Percentiles rank a stretch among this genome's conserved stretches.
Conservation (phyloP, 2,888 invertebrate genomes). For the Clostera curtula region DNA sequence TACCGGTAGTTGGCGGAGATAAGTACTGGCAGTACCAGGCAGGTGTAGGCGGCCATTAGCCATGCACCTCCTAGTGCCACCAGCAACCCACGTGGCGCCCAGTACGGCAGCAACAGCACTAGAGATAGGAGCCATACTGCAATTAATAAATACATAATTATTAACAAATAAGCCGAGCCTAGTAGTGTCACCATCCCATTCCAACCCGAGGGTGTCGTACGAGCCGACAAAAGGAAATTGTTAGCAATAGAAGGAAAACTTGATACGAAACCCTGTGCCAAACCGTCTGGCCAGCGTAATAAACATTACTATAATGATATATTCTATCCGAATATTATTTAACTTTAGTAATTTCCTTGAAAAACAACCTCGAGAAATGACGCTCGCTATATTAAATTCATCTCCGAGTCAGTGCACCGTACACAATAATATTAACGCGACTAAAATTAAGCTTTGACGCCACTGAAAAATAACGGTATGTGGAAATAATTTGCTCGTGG, state of each 20-base stretch:
- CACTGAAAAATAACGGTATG: slow-evolving; percentile 20
- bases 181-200: no score
- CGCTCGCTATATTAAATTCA: slow-evolving; percentile 6
- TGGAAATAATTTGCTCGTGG: slow-evolving; percentile 12
- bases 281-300: no score
- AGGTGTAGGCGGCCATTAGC: slow-evolving; percentile 79
- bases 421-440: slow-evolving; percentile 22
- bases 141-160: slow-evolving; percentile 31
- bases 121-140: slow-evolving; percentile 80
- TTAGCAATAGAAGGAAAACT: no score
- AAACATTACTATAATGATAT: no score
- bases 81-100: slow-evolving; percentile 76
- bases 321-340: no score
- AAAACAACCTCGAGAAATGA: slow-evolving; percentile 7
- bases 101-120: slow-evolving; percentile 78
- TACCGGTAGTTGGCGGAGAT: slow-evolving; percentile 82
- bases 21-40: slow-evolving; percentile 79
- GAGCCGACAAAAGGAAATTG: no score
- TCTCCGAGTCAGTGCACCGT: slow-evolving; percentile 16
- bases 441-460: slow-evolving; percentile 20
- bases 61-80: slow-evolving; percentile 77
- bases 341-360: background rate
- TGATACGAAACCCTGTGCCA: no score
- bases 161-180: no score
- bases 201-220: no score